Base-by-base conservation (phyloP, 2,888 invertebrate genomes). In the Erynnis tages region DNA sequence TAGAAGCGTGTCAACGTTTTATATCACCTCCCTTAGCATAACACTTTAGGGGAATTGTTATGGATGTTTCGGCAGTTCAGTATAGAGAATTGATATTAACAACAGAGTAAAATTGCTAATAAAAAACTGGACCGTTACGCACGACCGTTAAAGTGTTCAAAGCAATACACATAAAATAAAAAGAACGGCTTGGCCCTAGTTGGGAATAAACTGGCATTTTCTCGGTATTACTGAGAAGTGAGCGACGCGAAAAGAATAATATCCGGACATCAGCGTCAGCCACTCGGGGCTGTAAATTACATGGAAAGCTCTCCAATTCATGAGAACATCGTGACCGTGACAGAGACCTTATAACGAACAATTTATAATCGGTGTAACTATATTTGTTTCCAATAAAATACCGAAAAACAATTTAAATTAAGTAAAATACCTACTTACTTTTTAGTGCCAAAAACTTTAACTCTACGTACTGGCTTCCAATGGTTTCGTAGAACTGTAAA, bases 191-290 rank as follows among this genome's bases (percentile, higher is more conserved):
- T 45, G 45, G 45, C 19, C 43, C 46, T 52, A 55, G 57, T 57
- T 54, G 54, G 44, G 46, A 34, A 57, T 68, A 66, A 62, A 65
- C 58, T 55, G 65, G 65, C 65, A n/a, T 67, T 71, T 72, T 72
- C 68, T 70, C 63, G 65, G 65, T 66, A 66, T 66, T 68, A 58
- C 59, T 63, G 62, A 63, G 62, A 66, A 65, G 61, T 65, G 63
- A 59, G 61, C 63, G 67, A 67, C 45, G 61, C 63, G 67, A 61
- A 67, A 68, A 70, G 67, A 73, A 77, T 75, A 79, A 82, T 79
- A 76, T 76, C 76, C 76, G 73, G 74, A 56, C 72, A 75, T 73
- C 71, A 73, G 60, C 58, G 58, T 56, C 64, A 68, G 61, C 64
- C 49, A 61, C 67, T 61, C 57, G 58, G 47, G 63, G 57, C 63